These are phyloP conservation scores for Clarias fuscus DNA, from an alignment of 2,797 vertebrate genomes.

Conservation along the genomic window DNA sequence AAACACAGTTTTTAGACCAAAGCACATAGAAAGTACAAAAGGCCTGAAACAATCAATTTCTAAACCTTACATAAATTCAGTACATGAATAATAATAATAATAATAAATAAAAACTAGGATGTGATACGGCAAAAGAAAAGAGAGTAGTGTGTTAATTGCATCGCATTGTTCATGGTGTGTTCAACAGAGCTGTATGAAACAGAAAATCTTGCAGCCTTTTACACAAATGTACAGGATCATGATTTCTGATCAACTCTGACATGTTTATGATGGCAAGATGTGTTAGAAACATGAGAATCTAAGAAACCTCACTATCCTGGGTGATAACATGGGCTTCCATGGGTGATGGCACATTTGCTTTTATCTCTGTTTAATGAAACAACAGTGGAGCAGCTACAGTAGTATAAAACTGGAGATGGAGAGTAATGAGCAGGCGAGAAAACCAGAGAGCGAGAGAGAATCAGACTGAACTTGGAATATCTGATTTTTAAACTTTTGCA, in stretches of 20 bases:
- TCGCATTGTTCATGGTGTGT: background rate
- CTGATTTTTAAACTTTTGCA: constrained; percentile 59
- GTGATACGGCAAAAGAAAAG: background rate
- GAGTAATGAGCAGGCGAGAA: background rate
- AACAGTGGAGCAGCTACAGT: constrained; percentile 24
- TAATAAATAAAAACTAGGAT: background rate
- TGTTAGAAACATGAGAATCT: constrained; percentile 40
- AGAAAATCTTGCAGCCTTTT: background rate
- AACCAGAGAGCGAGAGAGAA: constrained; percentile 28
- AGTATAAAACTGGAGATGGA: constrained; percentile 29
- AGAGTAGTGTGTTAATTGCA: background rate
- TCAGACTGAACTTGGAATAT: constrained; percentile 70
- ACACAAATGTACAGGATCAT: background rate
- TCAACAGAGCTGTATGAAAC: background rate
- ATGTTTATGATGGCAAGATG: background rate
- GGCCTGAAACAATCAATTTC: background rate
- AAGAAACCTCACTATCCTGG: constrained; percentile 17
- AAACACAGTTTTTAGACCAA: background rate
- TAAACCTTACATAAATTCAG: background rate
- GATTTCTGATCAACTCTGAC: background rate
- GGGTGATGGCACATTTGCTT: constrained; percentile 37
- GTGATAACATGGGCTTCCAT: constrained; percentile 35
- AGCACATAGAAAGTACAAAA: background rate
- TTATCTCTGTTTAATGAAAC: constrained; percentile 52
- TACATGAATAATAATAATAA: background rate